Evolutionary conservation across 1,140 invertebrate species (phyloP).

Genomic region (Trialeurodes vaporariorum): DNA sequence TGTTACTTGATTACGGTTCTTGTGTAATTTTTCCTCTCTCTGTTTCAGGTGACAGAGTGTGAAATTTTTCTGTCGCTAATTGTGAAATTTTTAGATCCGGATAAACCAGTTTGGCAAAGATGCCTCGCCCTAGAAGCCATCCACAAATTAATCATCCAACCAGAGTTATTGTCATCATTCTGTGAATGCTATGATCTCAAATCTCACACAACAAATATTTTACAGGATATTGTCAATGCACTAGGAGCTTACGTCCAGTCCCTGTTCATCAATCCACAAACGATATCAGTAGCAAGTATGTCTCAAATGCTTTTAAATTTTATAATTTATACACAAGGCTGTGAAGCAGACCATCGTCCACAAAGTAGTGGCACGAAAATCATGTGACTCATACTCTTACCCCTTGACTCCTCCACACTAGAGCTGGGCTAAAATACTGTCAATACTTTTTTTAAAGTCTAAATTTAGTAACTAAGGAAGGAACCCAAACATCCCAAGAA

Average conservation of each 20-base stretch:
- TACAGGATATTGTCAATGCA: constrained; percentile 91
- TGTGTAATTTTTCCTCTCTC: constrained; percentile 11
- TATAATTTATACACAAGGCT: background rate
- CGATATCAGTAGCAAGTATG: constrained; percentile 26
- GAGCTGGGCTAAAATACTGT: no score
- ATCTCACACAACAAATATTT: constrained; percentile 83
- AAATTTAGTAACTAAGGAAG: no score
- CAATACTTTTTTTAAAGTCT: no score
- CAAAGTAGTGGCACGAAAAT: background rate
- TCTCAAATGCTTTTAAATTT: constrained; percentile 15
- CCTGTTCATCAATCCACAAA: constrained; percentile 57
- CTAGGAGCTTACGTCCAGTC: constrained; percentile 92
- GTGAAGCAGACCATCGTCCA: background rate
- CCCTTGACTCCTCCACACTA: constrained; percentile 35
- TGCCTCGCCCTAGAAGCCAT: constrained; percentile 89
- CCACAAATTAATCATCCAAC: constrained; percentile 84
- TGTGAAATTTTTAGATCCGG: constrained; percentile 92
- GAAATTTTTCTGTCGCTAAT: constrained; percentile 96
- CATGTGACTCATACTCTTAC: constrained; percentile 40
- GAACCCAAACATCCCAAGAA: no score
- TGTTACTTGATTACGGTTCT: no score
- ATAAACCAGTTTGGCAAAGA: constrained; percentile 92
- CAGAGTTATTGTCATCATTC: constrained; percentile 77
- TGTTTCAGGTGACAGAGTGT: constrained; percentile 80
- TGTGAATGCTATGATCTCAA: constrained; percentile 90